phyloP scores from a whole-genome alignment of 2,888 invertebrate species.

The Notodonta dromedarius region DNA sequence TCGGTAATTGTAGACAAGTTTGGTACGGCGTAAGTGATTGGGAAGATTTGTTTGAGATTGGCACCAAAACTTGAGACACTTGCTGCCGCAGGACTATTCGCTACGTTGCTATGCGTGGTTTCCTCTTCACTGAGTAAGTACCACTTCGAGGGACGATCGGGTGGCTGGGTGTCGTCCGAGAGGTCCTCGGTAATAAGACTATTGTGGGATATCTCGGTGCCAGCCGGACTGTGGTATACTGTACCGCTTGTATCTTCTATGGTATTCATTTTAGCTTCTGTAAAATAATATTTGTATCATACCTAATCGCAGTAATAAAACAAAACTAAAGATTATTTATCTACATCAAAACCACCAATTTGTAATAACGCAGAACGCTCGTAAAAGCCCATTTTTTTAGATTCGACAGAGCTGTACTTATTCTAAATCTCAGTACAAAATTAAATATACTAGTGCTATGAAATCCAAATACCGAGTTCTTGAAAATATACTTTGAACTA shows the following conservation, averaged over 20 bases:
- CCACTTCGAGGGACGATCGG: conserved; percentile 53
- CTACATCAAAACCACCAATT: no score
- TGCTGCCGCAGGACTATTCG: conserved; percentile 13
- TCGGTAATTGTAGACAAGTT: conserved; percentile 75
- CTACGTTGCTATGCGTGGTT: conserved; percentile 45
- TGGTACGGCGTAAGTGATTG: conserved; percentile 67
- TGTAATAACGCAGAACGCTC: no score
- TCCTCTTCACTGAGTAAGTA: conserved; percentile 73
- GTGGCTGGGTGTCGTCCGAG: conserved; percentile 48
- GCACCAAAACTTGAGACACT: conserved; percentile 44
- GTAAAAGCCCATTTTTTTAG: no score
- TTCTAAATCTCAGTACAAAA: no score
- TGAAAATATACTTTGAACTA: no score
- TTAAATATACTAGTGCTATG: no score
- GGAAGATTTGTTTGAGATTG: conserved; percentile 67
- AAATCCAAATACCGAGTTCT: no score
- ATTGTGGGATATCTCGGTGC: conserved; percentile 37
- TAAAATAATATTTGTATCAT: conserved; percentile 4
- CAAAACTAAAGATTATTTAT: no score
- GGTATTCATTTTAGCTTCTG: conserved; percentile 28
- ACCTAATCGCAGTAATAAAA: no score
- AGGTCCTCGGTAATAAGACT: conserved; percentile 74
- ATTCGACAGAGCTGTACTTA: no score
- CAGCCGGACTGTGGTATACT: conserved; percentile 39
- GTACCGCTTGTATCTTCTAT: conserved; percentile 33